Percentiles rank a stretch among this genome's conserved stretches.
These are phyloP conservation scores for Pteronotus mesoamericanus DNA, from an alignment of 2,797 vertebrate species.

Conservation along the genomic window DNA sequence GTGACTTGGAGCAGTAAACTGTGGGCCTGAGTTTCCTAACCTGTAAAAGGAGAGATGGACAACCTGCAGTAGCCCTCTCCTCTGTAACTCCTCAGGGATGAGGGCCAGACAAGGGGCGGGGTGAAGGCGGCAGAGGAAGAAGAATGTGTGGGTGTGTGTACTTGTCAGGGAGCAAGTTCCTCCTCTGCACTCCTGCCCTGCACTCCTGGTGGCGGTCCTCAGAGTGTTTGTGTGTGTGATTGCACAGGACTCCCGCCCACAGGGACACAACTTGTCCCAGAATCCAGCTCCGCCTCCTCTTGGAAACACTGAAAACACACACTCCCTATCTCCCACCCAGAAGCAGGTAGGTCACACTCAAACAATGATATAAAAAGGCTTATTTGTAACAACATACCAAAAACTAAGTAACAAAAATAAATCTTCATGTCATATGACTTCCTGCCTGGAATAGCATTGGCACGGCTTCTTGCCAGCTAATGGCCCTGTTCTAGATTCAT, in stretches of 20 bases:
- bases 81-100: background rate
- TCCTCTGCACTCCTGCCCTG: background rate
- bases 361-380: slow-evolving; percentile 11
- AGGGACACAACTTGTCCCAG: slow-evolving; percentile 61
- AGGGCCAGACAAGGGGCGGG: background rate
- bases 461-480: background rate
- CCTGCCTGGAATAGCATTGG: background rate
- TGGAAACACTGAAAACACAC: slow-evolving; percentile 55
- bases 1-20: background rate
- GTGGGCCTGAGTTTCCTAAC: background rate
- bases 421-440: background rate
- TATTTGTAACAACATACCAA: slow-evolving; percentile 25
- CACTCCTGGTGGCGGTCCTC: slow-evolving; percentile 49
- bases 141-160: slow-evolving; percentile 29
- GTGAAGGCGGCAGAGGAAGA: background rate
- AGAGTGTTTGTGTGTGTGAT: slow-evolving; percentile 62
- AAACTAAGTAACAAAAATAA: background rate
- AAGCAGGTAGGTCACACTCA: slow-evolving; percentile 79
- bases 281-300: slow-evolving; percentile 59
- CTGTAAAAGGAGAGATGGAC: background rate
- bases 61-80: too few species aligned
- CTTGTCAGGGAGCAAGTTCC: background rate
- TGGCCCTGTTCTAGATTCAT: background rate
- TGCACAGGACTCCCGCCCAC: slow-evolving; percentile 55
- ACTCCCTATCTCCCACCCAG: slow-evolving; percentile 64